Evolutionary conservation across 2,113 vertebrate genomes (phyloP), one percentile per base, ranked within the genome.

Genomic region (Rynchops niger): DNA sequence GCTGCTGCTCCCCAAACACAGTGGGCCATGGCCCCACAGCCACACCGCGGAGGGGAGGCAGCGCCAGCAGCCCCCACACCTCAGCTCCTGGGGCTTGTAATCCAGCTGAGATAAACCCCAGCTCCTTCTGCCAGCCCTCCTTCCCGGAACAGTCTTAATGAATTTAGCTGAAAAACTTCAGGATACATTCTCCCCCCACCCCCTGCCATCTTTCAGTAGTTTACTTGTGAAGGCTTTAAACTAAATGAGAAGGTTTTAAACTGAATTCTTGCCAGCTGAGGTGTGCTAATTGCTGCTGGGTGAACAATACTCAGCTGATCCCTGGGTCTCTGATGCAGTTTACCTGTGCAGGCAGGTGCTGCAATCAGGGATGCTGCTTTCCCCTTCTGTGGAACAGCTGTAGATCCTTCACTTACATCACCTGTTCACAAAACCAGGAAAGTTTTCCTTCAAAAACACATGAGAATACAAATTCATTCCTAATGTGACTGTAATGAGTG

Each of bases 1-100:
- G 1, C 30, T 70, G 45, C 56, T 62, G 32, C 5, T 49, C 34
- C 40, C 40, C 2, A 1, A 11, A 8, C 0, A 1, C 8, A 0
- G 11, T 1, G 40, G n/a, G 29, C 42, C 42, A 25, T 26, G 26
- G 12, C 13, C 65, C 32, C 52, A 27, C 0, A 8, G 49, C 34
- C 29, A 38, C n/a, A 6, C 6, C 2, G 0, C n/a, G 4, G 49
- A 45, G 43, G 47, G 15, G 0, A 30, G 8, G 4, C 17, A 32
- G 17, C 36, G 20, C 0, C 0, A 79, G 30, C 36, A 42, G 12
- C 15, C 25, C 12, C 45, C 40, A 65, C n/a, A 7, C 42, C n/a
- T 22, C n/a, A 34, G 45, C 12, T 63, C 40, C 45, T 8, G 11
- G 50, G 32, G 25, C 50, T 36, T 7, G 5, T 22, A 59, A 42